Evolutionary conservation across 2,113 vertebrate species (phyloP).

Genomic region (Rhinolophus ferrumequinum): DNA sequence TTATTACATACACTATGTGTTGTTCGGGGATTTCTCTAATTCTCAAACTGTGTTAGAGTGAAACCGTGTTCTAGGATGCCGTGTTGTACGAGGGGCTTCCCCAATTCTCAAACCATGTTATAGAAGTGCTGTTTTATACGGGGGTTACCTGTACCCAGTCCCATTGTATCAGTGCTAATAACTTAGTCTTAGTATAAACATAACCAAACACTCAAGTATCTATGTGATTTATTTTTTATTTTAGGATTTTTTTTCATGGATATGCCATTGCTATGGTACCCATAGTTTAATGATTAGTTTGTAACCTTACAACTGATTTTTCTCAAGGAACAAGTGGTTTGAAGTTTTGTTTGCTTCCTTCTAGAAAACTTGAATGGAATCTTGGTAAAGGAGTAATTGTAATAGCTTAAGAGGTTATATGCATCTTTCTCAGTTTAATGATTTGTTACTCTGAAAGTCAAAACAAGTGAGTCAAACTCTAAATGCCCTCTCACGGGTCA

Average conservation of each 20-base stretch:
- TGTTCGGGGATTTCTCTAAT: no score
- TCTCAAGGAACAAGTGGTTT: background rate
- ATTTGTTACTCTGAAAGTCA: conserved; percentile 29
- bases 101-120: no score
- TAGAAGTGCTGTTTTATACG: no score
- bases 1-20: no score
- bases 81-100: no score
- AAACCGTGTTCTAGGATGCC: no score
- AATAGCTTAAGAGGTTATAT: background rate
- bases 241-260: background rate
- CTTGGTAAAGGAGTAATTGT: background rate
- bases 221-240: conserved; percentile 12
- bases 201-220: conserved; percentile 26
- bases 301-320: conserved; percentile 4
- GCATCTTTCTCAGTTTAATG: background rate
- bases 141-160: background rate
- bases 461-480: conserved; percentile 15
- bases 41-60: no score
- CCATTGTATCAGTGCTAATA: background rate
- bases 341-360: background rate
- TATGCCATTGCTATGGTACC: background rate
- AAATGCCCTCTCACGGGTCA: background rate
- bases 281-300: background rate
- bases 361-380: background rate
- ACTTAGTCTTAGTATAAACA: conserved; percentile 14